Base-by-base conservation (phyloP, 1,140 invertebrate genomes). In the Mercenaria mercenaria region DNA sequence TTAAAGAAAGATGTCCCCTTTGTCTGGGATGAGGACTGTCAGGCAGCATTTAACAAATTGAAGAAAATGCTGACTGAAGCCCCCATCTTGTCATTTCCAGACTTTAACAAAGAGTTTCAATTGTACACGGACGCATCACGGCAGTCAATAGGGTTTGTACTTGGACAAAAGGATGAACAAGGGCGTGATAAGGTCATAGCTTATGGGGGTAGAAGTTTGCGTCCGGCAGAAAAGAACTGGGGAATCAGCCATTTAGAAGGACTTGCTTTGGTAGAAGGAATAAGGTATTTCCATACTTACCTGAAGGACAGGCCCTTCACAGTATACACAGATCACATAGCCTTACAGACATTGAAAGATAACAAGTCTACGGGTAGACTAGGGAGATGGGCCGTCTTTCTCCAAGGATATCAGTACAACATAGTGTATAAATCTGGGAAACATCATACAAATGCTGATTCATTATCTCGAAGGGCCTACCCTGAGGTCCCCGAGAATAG, bases 291-390 rank as follows among this genome's bases (percentile, higher is more conserved):
- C 23, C 23, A 52, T 18, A 41, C 74, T 4, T 77, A 77, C 13
- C 11, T 77, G 15, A 8, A 34, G 23, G 34, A 39, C n/a, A 10
- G 74, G 3, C 93, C 96, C 72, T 97, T 97, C 89, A 96, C 91
- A 32, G 94, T 77, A 29, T 0, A 20, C 34, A 59, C 39, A 43
- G 72, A 43, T 43, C 72, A 76, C 43, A 50, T 41, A 43, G 72
- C 72, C 10, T 43, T 76, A 18, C 39, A 18, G 26, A 41, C 34
- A 18, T 76, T 76, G 8, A 76, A 23, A 34, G 69, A 76, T 43
- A 50, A 43, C 39, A 41, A 26, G 34, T 8, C 72, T 11, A 43
- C 15, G 39, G 34, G 72, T 43, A 76, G 72, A 26, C 11, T 76
- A 41, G 72, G 23, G n/a, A 76, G 39, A n/a, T 76, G 43, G 39